Base-by-base conservation (phyloP, 53 echinoderm and acorn worm genomes). In the Paelopatides confundens region DNA sequence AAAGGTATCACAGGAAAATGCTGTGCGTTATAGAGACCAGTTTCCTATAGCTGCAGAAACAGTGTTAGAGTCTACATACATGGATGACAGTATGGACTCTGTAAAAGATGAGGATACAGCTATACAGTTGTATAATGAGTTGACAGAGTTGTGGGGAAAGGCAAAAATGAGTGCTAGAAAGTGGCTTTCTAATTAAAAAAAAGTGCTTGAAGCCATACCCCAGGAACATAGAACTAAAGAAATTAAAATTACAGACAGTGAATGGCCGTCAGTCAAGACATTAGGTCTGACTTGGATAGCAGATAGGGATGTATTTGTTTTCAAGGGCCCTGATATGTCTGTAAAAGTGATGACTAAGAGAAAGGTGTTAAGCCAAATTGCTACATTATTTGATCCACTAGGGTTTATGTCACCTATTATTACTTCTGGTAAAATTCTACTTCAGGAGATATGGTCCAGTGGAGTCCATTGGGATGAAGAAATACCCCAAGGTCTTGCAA, bases 31-130 rank as follows among this genome's bases (percentile, higher is more conserved):
- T 30, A 48, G 3, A 4, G 13, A 62, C n/a, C 31, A 77, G 26
- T 77, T 76, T 76, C 74, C 76, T 27, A 18, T 54, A 53, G 87
- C 74, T 15, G 76, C 32, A 29, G 51, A 46, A 0, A 86, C 51
- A 29, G 52, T 86, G 21, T 14, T 87, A 34, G 27, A 5, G 47
- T 62, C 62, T 31, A 87, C 62, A 32, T 77, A 77, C 34, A 76
- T 87, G 63, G 87, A 92, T 77, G 92, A 92, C 52, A 88, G 85
- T 31, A 52, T 92, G 83, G 88, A 82, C 39, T 34, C 70, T 53
- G 85, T 88, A 10, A 5, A 34, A 31, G 85, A 88, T 66, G 88
- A 84, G 35, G 79, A 88, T 66, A 54, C 32, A 35, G 88, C 88
- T 49, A 68, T 92, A 24, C 79, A 82, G 29, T 82, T 92, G 71